A percentile compares a stretch with the other conserved stretches of the same genome.
phyloP scores from a whole-genome alignment of 2,113 vertebrate genomes.

The Pavo muticus region DNA sequence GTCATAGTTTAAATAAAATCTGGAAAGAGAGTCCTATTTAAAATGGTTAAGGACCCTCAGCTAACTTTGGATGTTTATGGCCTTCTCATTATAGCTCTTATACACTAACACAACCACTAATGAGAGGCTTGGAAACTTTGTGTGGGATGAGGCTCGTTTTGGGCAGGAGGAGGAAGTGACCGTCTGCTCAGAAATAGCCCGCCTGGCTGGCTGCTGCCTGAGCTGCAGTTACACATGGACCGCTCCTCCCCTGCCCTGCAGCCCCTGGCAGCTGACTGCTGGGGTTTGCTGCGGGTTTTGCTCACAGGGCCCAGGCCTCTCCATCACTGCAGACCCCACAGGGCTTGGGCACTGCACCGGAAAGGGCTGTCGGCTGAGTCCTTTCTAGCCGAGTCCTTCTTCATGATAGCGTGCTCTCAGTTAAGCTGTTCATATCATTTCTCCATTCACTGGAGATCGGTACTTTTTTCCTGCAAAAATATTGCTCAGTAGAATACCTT shows the following conservation, averaged over 20 bases:
- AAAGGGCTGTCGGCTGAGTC: neutral
- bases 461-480: neutral
- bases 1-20: constrained; percentile 76
- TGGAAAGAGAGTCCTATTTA: constrained; percentile 59
- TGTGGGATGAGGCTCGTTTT: constrained; percentile 76
- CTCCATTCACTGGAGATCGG: neutral
- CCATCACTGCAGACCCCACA: rapidly evolving
- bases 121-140: constrained; percentile 80
- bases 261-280: rapidly evolving
- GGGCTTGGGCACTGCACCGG: neutral
- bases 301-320: rapidly evolving
- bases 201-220: too few relatives aligned
- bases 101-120: constrained; percentile 85
- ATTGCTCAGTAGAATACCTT: neutral
- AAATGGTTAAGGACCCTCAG: constrained; percentile 74
- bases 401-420: neutral
- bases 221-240: too few relatives aligned
- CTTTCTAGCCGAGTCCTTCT: neutral
- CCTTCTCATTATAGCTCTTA: constrained; percentile 85
- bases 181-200: constrained; percentile 75
- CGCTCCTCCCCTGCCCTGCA: neutral
- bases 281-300: rapidly evolving
- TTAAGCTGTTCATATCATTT: neutral
- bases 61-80: constrained; percentile 83
- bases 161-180: constrained; percentile 73